phyloP scores from a whole-genome alignment of 2,888 invertebrate genomes.

The Hemistola chrysoprasaria region DNA sequence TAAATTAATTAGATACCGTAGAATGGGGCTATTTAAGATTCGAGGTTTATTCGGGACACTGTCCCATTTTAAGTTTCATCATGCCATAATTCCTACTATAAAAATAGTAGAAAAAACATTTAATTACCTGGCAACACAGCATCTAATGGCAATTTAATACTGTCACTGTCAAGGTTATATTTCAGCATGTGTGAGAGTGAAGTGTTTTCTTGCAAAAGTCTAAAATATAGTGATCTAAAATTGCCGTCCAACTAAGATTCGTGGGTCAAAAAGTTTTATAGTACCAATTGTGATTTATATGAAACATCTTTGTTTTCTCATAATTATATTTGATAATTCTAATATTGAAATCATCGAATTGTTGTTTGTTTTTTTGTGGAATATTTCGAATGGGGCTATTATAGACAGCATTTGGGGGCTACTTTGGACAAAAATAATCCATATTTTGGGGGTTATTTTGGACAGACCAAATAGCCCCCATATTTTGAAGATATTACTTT shows the following conservation, averaged over 20 bases:
- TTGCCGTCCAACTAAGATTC: constrained; percentile 10
- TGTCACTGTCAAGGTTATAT: constrained; percentile 7
- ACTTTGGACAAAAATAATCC: constrained; percentile 11
- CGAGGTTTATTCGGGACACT: constrained; percentile 11
- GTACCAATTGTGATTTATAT: constrained; percentile 12
- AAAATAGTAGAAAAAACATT: constrained; percentile 8
- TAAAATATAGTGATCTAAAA: constrained; percentile 12
- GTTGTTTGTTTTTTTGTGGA: constrained; percentile 8
- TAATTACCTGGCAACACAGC: constrained; percentile 8
- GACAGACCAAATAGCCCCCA: constrained; percentile 8
- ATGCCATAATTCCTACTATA: constrained; percentile 8
- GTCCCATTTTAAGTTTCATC: constrained; percentile 7
- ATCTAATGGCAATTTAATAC: constrained; percentile 7
- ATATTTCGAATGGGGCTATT: constrained; percentile 13
- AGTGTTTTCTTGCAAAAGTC: constrained; percentile 9
- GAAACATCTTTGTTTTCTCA: constrained; percentile 10
- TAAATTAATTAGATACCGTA: constrained; percentile 4
- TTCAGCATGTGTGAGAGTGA: constrained; percentile 11
- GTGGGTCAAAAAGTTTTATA: constrained; percentile 9
- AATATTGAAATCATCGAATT: constrained; percentile 9
- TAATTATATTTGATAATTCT: no score
- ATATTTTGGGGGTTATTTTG: constrained; percentile 10
- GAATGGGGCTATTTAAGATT: constrained; percentile 7
- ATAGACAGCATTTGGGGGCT: constrained; percentile 9
- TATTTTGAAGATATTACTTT: constrained; percentile 6